A percentile compares a stretch with the other conserved stretches of the same genome.
Conservation (phyloP, 2,797 vertebrate species). For the Scolopax bukidnonensis region DNA sequence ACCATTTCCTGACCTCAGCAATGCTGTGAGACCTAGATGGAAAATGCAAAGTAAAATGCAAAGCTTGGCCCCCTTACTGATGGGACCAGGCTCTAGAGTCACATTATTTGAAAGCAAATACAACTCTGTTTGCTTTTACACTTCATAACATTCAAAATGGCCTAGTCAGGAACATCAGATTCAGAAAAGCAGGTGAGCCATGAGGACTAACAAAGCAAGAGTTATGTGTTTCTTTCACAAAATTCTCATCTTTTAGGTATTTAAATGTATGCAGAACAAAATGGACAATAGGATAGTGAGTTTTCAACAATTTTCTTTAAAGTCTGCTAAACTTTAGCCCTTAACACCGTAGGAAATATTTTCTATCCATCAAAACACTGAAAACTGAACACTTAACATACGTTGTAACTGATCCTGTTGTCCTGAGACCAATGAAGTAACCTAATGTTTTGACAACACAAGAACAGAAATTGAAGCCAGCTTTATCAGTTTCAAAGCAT, state of each 20-base stretch:
- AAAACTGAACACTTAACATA: background rate
- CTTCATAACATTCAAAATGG: background rate
- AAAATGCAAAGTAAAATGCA: background rate
- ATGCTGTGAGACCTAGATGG: background rate
- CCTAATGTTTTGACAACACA: background rate
- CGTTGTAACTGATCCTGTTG: background rate
- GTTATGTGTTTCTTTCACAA: background rate
- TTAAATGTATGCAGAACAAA: background rate
- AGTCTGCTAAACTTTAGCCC: background rate
- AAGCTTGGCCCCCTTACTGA: background rate
- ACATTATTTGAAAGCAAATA: background rate
- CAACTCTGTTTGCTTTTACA: background rate
- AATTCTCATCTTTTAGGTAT: background rate
- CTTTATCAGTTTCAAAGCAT: conserved; percentile 17
- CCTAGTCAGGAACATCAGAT: background rate
- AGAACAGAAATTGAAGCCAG: background rate
- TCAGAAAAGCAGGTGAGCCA: background rate
- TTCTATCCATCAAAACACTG: background rate
- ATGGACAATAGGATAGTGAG: background rate
- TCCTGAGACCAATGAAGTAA: background rate
- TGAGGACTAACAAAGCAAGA: background rate
- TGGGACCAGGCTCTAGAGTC: background rate
- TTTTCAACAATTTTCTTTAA: background rate
- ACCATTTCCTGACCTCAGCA: background rate
- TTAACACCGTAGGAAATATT: background rate